Evolutionary conservation across 35 echinoderm and acorn worm genomes (phyloP).

Genomic region (Diadema setosum): DNA sequence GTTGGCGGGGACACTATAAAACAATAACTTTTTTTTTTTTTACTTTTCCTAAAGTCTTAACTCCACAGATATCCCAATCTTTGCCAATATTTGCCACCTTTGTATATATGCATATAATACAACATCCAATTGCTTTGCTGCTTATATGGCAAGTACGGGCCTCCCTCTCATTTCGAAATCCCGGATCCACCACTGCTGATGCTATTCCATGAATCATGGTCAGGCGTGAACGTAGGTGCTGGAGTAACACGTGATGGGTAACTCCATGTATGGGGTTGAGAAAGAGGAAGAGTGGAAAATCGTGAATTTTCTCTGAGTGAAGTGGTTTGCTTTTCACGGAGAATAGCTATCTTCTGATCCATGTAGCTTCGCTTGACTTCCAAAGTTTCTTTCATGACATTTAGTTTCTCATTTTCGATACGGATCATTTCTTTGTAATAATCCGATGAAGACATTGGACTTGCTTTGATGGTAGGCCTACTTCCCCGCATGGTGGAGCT

Average conservation of each 20-base stretch:
- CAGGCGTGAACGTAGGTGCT: not conserved
- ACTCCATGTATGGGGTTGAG: not conserved
- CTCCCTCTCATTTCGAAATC: not conserved
- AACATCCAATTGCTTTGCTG: too few species aligned
- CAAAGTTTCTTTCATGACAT: constrained; percentile 22
- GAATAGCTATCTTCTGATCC: constrained; percentile 6
- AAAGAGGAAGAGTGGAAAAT: not conserved
- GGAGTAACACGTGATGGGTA: not conserved
- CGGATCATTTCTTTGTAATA: constrained; percentile 15
- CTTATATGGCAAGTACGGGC: too few species aligned
- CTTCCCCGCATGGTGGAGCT: not conserved
- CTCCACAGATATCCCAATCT: too few species aligned
- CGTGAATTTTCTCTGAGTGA: not conserved
- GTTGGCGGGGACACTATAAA: too few species aligned
- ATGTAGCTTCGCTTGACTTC: not conserved
- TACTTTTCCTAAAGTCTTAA: too few species aligned
- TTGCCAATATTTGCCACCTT: too few species aligned
- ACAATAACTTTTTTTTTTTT: too few species aligned
- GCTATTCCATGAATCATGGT: not conserved
- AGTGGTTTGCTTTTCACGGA: not conserved
- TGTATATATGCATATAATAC: too few species aligned
- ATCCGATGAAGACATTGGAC: constrained; percentile 9
- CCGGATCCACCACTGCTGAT: not conserved
- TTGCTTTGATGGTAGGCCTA: constrained; percentile 4
- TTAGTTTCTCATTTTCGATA: constrained; percentile 30